phyloP scores from a whole-genome alignment of 2,797 vertebrate species.

The Ceryle rudis region DNA sequence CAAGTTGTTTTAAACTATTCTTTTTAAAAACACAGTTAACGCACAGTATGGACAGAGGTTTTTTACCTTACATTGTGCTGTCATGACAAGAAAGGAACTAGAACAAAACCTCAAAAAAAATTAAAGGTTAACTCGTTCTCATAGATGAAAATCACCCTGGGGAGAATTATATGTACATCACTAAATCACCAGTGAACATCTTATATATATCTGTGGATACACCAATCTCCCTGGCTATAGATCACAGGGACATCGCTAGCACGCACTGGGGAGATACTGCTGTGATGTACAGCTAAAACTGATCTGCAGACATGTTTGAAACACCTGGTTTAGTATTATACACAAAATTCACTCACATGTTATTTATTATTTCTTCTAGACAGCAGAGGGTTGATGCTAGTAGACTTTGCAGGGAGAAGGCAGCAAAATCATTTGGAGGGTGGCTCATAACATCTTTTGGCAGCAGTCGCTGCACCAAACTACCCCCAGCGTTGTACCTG shows the following conservation, averaged over 20 bases:
- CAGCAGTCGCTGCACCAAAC: background rate
- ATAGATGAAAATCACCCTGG: background rate
- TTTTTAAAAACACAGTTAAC: background rate
- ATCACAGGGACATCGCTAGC: background rate
- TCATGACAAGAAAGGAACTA: background rate
- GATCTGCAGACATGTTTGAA: background rate
- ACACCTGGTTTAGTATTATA: background rate
- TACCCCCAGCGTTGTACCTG: background rate
- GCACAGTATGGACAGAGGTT: background rate
- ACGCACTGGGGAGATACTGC: background rate
- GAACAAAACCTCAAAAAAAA: background rate
- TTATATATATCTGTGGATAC: fast-evolving
- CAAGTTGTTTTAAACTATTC: background rate
- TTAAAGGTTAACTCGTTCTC: background rate
- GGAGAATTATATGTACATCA: background rate
- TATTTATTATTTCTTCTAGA: background rate
- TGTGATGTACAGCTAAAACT: background rate
- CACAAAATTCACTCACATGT: background rate
- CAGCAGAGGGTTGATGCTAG: fast-evolving
- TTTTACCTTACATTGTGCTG: background rate
- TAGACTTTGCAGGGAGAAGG: background rate
- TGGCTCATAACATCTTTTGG: background rate
- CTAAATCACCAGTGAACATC: background rate
- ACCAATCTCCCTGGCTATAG: background rate
- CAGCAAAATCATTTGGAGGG: background rate